Evolutionary conservation across 2,797 vertebrate genomes (phyloP).

Genomic region (Anniella stebbinsi): DNA sequence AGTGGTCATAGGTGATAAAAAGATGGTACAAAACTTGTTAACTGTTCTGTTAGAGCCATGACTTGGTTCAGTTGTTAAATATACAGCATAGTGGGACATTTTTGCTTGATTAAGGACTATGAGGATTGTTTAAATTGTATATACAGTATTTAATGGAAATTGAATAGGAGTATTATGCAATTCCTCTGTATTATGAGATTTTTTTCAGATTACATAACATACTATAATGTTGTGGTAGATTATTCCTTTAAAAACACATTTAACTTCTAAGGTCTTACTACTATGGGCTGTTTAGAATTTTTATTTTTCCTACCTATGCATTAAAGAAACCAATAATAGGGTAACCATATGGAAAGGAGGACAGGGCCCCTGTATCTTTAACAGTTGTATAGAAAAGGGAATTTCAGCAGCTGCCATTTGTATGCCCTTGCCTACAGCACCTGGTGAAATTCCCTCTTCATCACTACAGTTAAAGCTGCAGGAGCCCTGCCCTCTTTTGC

Average conservation of each 20-base stretch:
- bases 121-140: neutral
- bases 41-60: neutral
- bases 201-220: neutral
- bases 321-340: neutral
- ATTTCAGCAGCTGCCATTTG: no score
- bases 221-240: neutral
- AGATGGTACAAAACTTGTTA: neutral
- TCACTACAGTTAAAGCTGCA: no score
- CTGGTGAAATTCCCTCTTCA: no score
- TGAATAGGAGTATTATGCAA: neutral
- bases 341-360: no score
- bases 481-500: no score
- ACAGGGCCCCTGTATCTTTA: no score
- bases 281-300: neutral
- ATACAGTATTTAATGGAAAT: neutral
- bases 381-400: no score
- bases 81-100: neutral
- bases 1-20: neutral
- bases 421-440: no score
- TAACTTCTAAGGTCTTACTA: neutral
- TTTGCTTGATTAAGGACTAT: neutral
- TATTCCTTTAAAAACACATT: neutral
- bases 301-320: neutral
- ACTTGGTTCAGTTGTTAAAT: neutral
- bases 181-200: neutral